Evolutionary conservation across 2,113 vertebrate species (phyloP), one percentile per base, ranked within the genome.

Genomic region (Coturnix japonica): DNA sequence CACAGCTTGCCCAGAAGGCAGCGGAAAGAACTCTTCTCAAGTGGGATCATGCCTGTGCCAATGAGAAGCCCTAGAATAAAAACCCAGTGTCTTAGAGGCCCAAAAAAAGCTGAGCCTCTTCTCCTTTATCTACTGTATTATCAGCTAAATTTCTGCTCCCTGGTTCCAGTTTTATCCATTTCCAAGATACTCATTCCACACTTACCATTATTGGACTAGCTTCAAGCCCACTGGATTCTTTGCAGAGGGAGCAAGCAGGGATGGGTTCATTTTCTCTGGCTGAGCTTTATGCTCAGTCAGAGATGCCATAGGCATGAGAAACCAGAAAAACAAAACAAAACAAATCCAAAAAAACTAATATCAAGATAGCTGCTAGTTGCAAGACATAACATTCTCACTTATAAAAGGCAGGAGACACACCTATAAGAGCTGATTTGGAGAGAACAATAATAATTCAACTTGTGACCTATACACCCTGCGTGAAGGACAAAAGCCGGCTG

Each of bases 381-480:
- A 54, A 93, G 79, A 89, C 7, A 1, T 67, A 94, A 84, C 54
- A 66, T 63, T 87, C 74, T 44, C 81, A 72, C 88, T 85, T 91
- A 47, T 56, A 91, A 85, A 86, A 91, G 70, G 43, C 19, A 60
- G 64, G 81, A 67, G 86, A 77, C 93, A 95, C 94, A 92, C 92
- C 90, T 94, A 84, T 73, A 94, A 88, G 49, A 75, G 44, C 37
- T 73, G 46, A 41, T 89, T 93, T 93, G 43, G 91, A 84, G 85
- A 59, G 65, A 83, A 66, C 49, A 84, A n/a, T 72, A 91, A 93
- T 78, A 89, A 92, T 81, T 60, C 35, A 70, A 51, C n/a, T 9
- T 73, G 35, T 87, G 85, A 61, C 72, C 35, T 87, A 16, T 79
- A 76, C 71, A 61, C 59, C 54, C 83, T 73, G 26, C 33, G 63